Evolutionary conservation across 1,140 invertebrate species (phyloP).

Genomic region (Mactra quadrangularis): DNA sequence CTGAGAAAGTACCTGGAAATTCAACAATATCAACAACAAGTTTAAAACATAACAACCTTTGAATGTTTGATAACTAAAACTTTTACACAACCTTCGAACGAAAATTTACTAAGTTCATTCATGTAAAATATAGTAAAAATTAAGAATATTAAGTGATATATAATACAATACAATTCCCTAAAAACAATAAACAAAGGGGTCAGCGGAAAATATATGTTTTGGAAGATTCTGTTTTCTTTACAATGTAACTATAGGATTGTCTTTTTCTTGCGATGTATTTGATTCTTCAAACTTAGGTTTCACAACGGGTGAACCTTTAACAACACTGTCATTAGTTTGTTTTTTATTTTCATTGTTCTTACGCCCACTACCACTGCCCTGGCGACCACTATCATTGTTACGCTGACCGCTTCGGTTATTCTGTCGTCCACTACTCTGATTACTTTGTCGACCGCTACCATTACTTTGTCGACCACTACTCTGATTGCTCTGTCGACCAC

Average conservation of each 20-base stretch:
- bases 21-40: too few relatives aligned
- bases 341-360: background rate
- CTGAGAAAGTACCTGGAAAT: too few relatives aligned
- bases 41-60: too few relatives aligned
- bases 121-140: too few relatives aligned
- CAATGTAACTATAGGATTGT: slow-evolving; percentile 58
- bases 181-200: too few relatives aligned
- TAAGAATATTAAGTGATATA: too few relatives aligned
- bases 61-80: too few relatives aligned
- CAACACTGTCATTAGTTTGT: slow-evolving; percentile 17
- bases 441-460: slow-evolving; percentile 20
- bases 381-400: slow-evolving; percentile 17
- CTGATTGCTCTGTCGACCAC: background rate
- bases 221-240: slow-evolving; percentile 11
- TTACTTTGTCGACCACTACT: slow-evolving; percentile 22
- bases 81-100: too few relatives aligned
- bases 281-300: slow-evolving; percentile 22
- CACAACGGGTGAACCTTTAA: too few relatives aligned
- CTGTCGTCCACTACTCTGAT: background rate
- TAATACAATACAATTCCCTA: too few relatives aligned
- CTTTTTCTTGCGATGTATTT: slow-evolving; percentile 44
- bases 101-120: too few relatives aligned
- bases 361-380: slow-evolving; percentile 37
- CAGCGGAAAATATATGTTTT: too few relatives aligned
- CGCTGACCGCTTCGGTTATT: slow-evolving; percentile 21